Percentiles rank a stretch among this genome's conserved stretches.
Evolutionary conservation across 2,888 invertebrate species (phyloP).

Genomic region (Cheilosia urbana): DNA sequence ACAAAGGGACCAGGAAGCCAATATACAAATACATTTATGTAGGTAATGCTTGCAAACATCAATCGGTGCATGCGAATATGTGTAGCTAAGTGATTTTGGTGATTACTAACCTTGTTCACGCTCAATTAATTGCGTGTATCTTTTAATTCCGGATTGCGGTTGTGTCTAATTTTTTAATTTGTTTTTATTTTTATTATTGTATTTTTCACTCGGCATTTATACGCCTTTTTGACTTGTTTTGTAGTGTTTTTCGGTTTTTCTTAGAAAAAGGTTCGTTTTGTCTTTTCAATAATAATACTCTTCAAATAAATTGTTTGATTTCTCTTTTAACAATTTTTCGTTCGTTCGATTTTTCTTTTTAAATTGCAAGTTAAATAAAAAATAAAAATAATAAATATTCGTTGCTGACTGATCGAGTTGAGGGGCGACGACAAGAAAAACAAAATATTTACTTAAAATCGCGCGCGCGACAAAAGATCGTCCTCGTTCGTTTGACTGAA

Average conservation of each 20-base stretch:
- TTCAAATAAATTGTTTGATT: slow-evolving; percentile 34
- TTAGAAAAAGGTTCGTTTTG: slow-evolving; percentile 13
- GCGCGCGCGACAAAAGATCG: slow-evolving; percentile 66
- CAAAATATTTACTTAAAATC: slow-evolving; percentile 29
- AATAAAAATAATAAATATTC: slow-evolving; percentile 32
- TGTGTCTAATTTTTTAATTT: not conserved
- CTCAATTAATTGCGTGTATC: slow-evolving; percentile 1
- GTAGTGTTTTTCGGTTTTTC: not conserved
- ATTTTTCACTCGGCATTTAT: not conserved
- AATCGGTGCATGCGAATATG: not conserved
- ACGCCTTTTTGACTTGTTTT: not conserved
- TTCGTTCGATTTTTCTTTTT: slow-evolving; percentile 31
- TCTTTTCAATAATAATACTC: slow-evolving; percentile 29
- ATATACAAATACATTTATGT: too few relatives aligned
- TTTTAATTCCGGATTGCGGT: not conserved
- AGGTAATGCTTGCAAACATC: not conserved
- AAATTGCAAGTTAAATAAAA: not conserved
- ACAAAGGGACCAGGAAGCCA: not conserved
- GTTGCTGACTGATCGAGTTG: slow-evolving; percentile 64
- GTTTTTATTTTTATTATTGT: not conserved
- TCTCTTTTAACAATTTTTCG: slow-evolving; percentile 36
- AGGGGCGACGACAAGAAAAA: slow-evolving; percentile 37
- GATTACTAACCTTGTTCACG: slow-evolving; percentile 10
- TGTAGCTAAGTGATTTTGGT: not conserved
- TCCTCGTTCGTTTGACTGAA: slow-evolving; percentile 73